Evolutionary conservation across 2,797 vertebrate genomes (phyloP).

Genomic region (Pelobates cultripes): DNA sequence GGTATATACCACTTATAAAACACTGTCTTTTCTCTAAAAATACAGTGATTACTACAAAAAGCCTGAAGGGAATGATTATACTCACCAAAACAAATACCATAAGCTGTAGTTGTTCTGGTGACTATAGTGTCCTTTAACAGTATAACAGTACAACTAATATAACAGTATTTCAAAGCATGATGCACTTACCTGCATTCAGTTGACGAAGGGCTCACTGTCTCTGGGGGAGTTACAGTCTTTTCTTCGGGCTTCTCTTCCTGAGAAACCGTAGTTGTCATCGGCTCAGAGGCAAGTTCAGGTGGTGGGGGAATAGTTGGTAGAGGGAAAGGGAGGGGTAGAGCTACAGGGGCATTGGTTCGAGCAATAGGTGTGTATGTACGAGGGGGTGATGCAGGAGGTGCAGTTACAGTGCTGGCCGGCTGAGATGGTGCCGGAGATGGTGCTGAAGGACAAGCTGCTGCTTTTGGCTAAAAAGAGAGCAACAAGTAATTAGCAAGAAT

Average conservation of each 20-base stretch:
- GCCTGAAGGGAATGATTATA: too few relatives aligned
- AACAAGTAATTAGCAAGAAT: too few relatives aligned
- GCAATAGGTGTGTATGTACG: slow-evolving; percentile 61
- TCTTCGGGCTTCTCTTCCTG: slow-evolving; percentile 75
- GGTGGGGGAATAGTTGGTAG: slow-evolving; percentile 65
- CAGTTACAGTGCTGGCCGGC: slow-evolving; percentile 59
- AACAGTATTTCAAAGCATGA: slow-evolving; percentile 18
- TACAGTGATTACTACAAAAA: too few relatives aligned
- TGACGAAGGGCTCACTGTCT: slow-evolving; percentile 68
- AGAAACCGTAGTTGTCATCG: slow-evolving; percentile 64
- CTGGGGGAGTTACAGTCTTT: slow-evolving; percentile 71
- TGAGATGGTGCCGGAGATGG: slow-evolving; percentile 66
- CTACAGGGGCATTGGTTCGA: slow-evolving; percentile 61
- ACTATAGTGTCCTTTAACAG: too few relatives aligned
- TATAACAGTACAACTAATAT: too few relatives aligned
- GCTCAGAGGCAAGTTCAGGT: slow-evolving; percentile 65
- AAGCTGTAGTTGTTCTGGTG: too few relatives aligned
- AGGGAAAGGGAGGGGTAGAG: slow-evolving; percentile 56
- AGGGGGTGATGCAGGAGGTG: slow-evolving; percentile 64
- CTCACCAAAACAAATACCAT: too few relatives aligned
- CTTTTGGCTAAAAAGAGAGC: slow-evolving; percentile 78
- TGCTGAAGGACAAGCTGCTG: slow-evolving; percentile 67
- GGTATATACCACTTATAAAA: too few relatives aligned
- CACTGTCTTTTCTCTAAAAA: too few relatives aligned
- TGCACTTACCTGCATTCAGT: slow-evolving; percentile 66